phyloP scores from a whole-genome alignment of 2,113 vertebrate species.

The Tragelaphus scriptus region DNA sequence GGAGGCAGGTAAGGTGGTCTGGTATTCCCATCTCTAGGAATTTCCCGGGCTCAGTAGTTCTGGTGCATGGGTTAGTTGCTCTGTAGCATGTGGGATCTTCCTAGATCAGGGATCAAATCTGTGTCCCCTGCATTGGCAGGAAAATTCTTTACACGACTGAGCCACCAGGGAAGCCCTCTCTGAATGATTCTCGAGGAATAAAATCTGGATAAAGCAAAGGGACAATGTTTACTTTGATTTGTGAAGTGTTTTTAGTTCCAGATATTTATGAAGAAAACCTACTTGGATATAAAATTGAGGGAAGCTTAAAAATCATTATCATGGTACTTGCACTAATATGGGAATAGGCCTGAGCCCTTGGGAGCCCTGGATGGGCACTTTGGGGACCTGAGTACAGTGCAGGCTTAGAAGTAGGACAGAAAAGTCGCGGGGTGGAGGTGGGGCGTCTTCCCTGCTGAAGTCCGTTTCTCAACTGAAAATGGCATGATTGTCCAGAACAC shows the following conservation, averaged over 20 bases:
- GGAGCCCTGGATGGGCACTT: accelerated
- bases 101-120: neutral
- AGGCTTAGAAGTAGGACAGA: neutral
- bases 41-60: neutral
- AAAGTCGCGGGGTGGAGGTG: accelerated
- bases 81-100: neutral
- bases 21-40: neutral
- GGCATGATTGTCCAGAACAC: neutral
- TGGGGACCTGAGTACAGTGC: too few species aligned
- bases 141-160: neutral
- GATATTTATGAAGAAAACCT: neutral
- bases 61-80: neutral
- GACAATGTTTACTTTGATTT: neutral
- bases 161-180: neutral
- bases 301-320: neutral
- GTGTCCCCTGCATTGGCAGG: neutral
- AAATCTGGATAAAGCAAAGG: too few species aligned
- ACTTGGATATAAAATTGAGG: neutral
- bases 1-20: neutral
- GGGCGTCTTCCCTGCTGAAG: neutral
- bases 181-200: neutral
- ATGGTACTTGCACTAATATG: too few species aligned
- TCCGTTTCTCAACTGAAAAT: neutral
- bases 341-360: accelerated
- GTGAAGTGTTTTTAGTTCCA: neutral